phyloP scores from a whole-genome alignment of 2,113 vertebrate species.

The Psittacula cyanocephala region DNA sequence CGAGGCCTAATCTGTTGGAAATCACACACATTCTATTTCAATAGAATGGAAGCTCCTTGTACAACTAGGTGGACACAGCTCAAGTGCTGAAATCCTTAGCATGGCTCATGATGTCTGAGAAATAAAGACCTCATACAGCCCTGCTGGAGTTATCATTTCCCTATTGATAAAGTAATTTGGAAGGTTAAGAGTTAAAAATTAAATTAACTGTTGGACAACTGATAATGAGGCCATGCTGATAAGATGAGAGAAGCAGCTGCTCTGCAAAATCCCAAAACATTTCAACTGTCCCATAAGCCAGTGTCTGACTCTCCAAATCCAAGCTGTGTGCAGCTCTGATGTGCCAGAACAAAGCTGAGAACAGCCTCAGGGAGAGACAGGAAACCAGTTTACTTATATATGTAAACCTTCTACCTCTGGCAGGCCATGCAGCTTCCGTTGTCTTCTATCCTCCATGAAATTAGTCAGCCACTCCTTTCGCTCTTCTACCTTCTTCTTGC shows the following conservation, averaged over 20 bases:
- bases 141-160: neutral
- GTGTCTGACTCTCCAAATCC: neutral
- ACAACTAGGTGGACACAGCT: neutral
- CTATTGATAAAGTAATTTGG: neutral
- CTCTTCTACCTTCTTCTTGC: conserved; percentile 95
- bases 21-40: neutral
- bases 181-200: neutral
- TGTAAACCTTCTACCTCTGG: conserved; percentile 83
- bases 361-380: neutral
- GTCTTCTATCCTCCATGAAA: conserved; percentile 92
- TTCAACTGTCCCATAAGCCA: neutral
- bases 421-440: conserved; percentile 89
- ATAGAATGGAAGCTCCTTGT: neutral
- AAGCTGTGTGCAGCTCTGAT: neutral
- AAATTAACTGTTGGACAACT: neutral
- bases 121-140: neutral
- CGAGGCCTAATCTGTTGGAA: neutral
- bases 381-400: conserved; percentile 12
- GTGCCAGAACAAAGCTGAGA: neutral
- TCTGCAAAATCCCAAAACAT: neutral
- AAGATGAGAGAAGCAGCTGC: neutral
- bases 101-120: neutral
- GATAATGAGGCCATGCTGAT: neutral
- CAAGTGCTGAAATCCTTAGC: neutral
- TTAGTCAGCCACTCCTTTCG: conserved; percentile 97